Conservation (phyloP, 2,888 invertebrate genomes). For the Phorcus lineatus region DNA sequence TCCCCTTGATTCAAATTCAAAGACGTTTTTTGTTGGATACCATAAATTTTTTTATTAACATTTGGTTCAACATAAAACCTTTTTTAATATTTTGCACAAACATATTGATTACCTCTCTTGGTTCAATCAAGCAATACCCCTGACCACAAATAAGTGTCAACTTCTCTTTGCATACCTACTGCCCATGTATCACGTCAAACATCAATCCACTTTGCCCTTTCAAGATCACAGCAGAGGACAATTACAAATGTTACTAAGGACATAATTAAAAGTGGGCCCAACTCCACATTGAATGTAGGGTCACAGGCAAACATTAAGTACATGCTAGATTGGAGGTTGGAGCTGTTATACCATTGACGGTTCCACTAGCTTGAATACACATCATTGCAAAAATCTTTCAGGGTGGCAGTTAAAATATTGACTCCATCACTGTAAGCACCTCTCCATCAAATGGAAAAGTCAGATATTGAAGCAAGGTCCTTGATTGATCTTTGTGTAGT, state of each 20-base stretch:
- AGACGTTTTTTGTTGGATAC: too few species aligned
- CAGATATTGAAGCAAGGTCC: not conserved
- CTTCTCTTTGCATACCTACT: too few species aligned
- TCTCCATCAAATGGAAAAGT: not conserved
- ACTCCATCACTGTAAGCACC: not conserved
- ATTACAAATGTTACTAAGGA: constrained; percentile 11
- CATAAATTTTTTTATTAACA: too few species aligned
- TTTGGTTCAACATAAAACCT: too few species aligned
- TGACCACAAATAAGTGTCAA: too few species aligned
- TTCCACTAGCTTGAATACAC: not conserved
- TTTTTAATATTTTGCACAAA: too few species aligned
- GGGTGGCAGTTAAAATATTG: constrained; percentile 3
- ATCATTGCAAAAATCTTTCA: constrained; percentile 8
- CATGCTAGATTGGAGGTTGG: constrained; percentile 6
- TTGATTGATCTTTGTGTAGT: too few species aligned
- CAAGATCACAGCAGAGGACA: not conserved
- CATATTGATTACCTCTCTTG: too few species aligned
- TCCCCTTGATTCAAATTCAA: too few species aligned
- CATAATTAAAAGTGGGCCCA: not conserved
- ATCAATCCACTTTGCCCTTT: not conserved
- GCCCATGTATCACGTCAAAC: too few species aligned
- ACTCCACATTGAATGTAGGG: not conserved
- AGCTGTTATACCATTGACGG: not conserved
- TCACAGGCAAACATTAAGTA: not conserved
- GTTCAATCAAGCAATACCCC: too few species aligned